Conservation (phyloP, 2,113 vertebrate genomes). For the Abramis brama region DNA sequence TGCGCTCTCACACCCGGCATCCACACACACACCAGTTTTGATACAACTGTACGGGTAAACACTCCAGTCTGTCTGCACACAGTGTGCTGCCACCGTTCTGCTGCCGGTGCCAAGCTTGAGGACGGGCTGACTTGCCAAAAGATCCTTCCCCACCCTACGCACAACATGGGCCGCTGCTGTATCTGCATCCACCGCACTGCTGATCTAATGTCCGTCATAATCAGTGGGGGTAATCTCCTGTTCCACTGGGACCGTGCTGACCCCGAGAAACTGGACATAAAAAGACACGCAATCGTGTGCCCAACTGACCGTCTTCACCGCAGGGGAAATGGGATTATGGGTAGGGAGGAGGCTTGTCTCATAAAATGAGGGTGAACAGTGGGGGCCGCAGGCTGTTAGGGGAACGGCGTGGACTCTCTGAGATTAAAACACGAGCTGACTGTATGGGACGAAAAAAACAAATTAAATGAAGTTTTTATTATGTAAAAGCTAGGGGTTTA, state of each 20-base stretch:
- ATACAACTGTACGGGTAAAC: slow-evolving; percentile 52
- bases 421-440: slow-evolving; percentile 14
- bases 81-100: slow-evolving; percentile 43
- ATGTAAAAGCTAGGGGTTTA: not conserved
- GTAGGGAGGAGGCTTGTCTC: slow-evolving; percentile 30
- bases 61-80: slow-evolving; percentile 46
- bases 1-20: slow-evolving; percentile 42
- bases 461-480: not conserved
- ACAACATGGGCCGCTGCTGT: slow-evolving; percentile 51
- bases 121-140: slow-evolving; percentile 38
- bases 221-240: slow-evolving; percentile 35
- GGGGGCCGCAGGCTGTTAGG: not conserved
- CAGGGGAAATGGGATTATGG: slow-evolving; percentile 44
- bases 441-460: not conserved
- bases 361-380: slow-evolving; percentile 9
- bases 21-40: slow-evolving; percentile 44
- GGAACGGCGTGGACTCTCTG: slow-evolving; percentile 1
- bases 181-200: slow-evolving; percentile 30
- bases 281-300: slow-evolving; percentile 19
- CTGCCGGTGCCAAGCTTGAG: slow-evolving; percentile 41
- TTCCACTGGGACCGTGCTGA: slow-evolving; percentile 22
- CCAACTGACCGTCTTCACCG: slow-evolving; percentile 31
- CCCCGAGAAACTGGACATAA: slow-evolving; percentile 6
- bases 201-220: slow-evolving; percentile 49
- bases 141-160: slow-evolving; percentile 47